These are phyloP conservation scores for Dermochelys coriacea DNA, from an alignment of 2,797 vertebrate genomes.

Conservation along the genomic window DNA sequence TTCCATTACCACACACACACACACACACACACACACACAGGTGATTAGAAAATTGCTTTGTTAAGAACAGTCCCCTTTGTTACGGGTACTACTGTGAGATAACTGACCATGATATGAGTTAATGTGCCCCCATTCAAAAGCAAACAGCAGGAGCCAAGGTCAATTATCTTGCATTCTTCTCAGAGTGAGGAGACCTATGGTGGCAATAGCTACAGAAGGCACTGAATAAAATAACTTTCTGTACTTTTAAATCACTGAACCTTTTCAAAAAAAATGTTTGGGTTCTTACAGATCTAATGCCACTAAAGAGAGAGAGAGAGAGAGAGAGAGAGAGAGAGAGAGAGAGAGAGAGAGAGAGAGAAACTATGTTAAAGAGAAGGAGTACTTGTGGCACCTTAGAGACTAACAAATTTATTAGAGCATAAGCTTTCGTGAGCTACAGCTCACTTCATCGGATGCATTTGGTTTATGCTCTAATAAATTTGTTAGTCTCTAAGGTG, in stretches of 20 bases:
- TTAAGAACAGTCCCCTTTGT: not conserved
- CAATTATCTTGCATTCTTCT: not conserved
- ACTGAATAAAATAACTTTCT: conserved; percentile 28
- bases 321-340: not conserved
- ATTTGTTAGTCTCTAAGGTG: no score
- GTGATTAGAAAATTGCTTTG: conserved; percentile 6
- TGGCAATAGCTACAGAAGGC: not conserved
- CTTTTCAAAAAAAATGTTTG: not conserved
- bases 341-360: no score
- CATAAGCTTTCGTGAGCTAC: no score
- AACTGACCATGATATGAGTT: conserved; percentile 41
- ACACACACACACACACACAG: not conserved
- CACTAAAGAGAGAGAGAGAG: not conserved
- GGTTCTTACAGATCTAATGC: conserved; percentile 1
- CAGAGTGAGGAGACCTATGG: not conserved
- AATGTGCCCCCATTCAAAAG: not conserved
- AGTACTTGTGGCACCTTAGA: no score
- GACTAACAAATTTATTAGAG: no score
- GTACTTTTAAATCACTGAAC: conserved; percentile 19
- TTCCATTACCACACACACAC: not conserved
- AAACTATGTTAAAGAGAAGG: no score
- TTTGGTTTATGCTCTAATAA: no score
- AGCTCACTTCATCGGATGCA: no score
- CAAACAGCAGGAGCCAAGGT: conserved; percentile 13
- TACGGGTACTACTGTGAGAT: conserved; percentile 33